phyloP scores from a whole-genome alignment of 2,113 vertebrate genomes.

The Pipra filicauda region DNA sequence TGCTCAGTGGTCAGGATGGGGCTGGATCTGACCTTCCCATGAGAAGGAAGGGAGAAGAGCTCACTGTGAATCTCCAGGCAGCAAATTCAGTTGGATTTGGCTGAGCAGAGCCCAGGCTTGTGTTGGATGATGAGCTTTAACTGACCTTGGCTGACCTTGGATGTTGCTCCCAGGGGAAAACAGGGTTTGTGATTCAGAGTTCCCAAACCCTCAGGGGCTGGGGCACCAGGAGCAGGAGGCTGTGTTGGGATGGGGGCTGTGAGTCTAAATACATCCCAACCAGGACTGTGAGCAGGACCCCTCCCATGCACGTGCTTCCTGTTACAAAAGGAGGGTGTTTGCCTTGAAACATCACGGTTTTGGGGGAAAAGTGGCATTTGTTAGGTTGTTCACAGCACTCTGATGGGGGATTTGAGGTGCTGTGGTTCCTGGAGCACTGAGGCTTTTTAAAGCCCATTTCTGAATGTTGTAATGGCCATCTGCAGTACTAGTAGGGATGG shows the following conservation, averaged over 20 bases:
- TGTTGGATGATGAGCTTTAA: background rate
- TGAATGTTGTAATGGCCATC: background rate
- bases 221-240: background rate
- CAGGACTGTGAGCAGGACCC: background rate
- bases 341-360: background rate
- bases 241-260: background rate
- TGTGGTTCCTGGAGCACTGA: background rate
- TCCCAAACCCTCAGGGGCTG: background rate
- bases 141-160: constrained; percentile 27
- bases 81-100: background rate
- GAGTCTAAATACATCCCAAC: accelerated
- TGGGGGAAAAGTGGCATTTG: background rate
- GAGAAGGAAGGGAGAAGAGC: background rate
- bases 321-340: background rate
- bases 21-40: background rate
- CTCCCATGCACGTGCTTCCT: accelerated
- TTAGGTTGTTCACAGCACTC: accelerated
- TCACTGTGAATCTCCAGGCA: background rate
- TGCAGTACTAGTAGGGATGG: background rate
- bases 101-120: background rate
- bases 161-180: background rate
- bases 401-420: background rate
- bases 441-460: background rate
- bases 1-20: background rate
- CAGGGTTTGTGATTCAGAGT: background rate